Percentiles rank a stretch among this genome's conserved stretches.
Conservation (phyloP, 2,797 vertebrate genomes). For the Acanthis flammea region DNA sequence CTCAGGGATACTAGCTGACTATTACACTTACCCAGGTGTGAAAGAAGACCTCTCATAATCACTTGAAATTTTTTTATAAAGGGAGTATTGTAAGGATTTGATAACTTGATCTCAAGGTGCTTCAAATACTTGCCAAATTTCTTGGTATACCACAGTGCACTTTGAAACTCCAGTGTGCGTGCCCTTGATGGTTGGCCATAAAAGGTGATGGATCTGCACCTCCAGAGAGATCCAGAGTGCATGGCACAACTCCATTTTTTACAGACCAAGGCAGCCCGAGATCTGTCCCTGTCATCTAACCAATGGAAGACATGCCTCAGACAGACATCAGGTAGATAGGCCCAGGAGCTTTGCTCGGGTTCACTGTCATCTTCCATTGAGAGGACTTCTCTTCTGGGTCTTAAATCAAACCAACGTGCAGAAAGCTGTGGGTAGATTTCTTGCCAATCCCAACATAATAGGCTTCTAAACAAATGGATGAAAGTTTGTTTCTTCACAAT, state of each 20-base stretch:
- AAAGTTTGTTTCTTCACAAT: neutral
- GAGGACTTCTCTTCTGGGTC: neutral
- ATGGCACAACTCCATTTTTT: conserved; percentile 72
- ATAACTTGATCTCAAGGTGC: conserved; percentile 72
- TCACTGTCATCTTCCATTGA: neutral
- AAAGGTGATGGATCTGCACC: conserved; percentile 71
- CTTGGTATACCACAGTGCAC: conserved; percentile 69
- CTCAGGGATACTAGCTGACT: conserved; percentile 65
- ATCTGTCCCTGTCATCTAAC: conserved; percentile 71
- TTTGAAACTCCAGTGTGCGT: conserved; percentile 20
- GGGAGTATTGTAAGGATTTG: conserved; percentile 44
- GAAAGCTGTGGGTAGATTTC: neutral
- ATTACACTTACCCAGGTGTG: conserved; percentile 64
- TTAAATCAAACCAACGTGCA: neutral
- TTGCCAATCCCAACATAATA: neutral
- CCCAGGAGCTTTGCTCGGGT: conserved; percentile 66
- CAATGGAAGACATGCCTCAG: conserved; percentile 73
- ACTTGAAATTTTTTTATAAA: conserved; percentile 69
- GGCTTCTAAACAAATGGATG: neutral
- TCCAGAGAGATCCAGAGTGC: conserved; percentile 77
- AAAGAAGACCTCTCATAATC: conserved; percentile 64
- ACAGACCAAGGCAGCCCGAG: conserved; percentile 72
- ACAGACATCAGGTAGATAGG: conserved; percentile 71
- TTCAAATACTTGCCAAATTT: conserved; percentile 73
- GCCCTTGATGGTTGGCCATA: conserved; percentile 52